Conservation (phyloP, 1,140 invertebrate genomes). For the Lepidostoma basale region DNA sequence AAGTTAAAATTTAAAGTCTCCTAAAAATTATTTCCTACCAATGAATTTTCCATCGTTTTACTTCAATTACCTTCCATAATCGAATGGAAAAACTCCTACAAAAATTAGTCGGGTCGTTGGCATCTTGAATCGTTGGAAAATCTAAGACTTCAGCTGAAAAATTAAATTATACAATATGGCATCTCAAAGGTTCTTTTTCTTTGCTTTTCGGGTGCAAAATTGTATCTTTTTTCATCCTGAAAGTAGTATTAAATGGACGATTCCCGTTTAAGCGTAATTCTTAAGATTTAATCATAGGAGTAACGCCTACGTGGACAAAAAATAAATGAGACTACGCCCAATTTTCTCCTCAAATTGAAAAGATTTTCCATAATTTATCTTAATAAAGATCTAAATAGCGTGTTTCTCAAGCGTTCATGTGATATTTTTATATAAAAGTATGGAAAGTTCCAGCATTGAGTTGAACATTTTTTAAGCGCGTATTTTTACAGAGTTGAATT, state of each 20-base stretch:
- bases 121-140: neutral
- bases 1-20: no score
- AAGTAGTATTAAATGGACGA: neutral
- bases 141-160: neutral
- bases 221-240: neutral
- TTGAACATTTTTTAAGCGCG: no score
- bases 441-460: neutral
- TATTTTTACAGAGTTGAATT: no score
- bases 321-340: neutral
- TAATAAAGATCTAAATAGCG: conserved; percentile 16
- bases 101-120: neutral
- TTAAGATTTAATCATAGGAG: conserved; percentile 16
- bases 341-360: neutral
- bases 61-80: no score
- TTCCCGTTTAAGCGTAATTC: conserved; percentile 14
- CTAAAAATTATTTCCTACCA: no score
- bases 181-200: neutral
- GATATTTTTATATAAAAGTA: neutral
- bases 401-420: conserved; percentile 7
- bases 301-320: conserved; percentile 3
- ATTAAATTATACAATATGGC: neutral
- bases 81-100: neutral
- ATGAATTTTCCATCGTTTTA: no score
- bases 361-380: conserved; percentile 9
- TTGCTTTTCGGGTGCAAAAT: neutral